phyloP scores from a whole-genome alignment of 2,797 vertebrate species.

The Xerus rutilus region DNA sequence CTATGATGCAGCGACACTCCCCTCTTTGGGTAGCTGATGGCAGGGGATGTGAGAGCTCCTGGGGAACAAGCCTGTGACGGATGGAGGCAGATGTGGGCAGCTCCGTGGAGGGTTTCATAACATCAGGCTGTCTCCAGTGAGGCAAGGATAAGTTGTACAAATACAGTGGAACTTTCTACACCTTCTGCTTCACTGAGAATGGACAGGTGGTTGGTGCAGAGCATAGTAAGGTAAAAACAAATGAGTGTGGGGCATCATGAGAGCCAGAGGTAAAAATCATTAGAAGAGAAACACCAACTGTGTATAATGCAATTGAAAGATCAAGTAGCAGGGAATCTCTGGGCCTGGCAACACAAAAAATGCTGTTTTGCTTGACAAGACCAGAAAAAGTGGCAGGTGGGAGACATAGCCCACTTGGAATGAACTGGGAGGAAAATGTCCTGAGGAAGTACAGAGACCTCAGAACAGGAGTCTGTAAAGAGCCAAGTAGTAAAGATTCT shows the following conservation, averaged over 20 bases:
- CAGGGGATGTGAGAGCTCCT: neutral
- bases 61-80: neutral
- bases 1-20: neutral
- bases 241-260: neutral
- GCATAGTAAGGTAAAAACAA: neutral
- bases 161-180: neutral
- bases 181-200: neutral
- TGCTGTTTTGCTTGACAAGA: slow-evolving; percentile 14
- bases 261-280: neutral
- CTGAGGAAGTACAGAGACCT: neutral
- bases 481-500: neutral
- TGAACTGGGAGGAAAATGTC: neutral
- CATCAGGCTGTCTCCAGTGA: neutral
- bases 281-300: neutral
- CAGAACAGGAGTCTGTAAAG: neutral
- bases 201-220: neutral
- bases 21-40: neutral
- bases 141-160: neutral
- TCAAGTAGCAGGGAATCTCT: slow-evolving; percentile 6
- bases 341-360: neutral
- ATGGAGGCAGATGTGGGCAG: neutral
- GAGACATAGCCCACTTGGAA: neutral
- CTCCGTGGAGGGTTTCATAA: accelerated
- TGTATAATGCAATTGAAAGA: neutral
- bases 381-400: neutral